These are phyloP conservation scores for Chymomyza procnemis DNA, from an alignment of 2,888 invertebrate species.

Conservation along the genomic window DNA sequence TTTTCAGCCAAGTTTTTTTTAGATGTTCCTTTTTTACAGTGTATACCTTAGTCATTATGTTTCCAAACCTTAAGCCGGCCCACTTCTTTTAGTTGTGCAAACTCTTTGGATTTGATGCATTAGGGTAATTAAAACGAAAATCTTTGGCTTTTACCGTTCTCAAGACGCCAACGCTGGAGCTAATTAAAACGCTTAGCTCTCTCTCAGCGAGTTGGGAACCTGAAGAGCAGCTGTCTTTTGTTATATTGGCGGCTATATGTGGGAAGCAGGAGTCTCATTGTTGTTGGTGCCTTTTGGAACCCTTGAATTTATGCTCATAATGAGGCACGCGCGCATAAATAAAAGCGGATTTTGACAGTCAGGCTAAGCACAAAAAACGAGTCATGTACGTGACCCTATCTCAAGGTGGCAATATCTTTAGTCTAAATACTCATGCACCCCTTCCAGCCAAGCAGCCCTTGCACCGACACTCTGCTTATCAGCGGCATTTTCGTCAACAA, in stretches of 20 bases:
- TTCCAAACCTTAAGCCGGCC: neutral
- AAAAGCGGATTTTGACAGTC: constrained; percentile 3
- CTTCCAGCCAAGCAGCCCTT: neutral
- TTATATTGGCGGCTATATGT: neutral
- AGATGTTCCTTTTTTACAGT: neutral
- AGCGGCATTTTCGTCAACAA: constrained; percentile 18
- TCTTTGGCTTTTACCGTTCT: constrained; percentile 45
- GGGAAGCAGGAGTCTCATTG: neutral
- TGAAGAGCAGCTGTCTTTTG: neutral
- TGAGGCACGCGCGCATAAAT: neutral
- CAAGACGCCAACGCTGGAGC: constrained; percentile 32
- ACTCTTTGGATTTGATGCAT: constrained; percentile 41
- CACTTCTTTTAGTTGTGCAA: neutral
- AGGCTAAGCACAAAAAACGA: constrained; percentile 1
- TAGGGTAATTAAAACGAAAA: constrained; percentile 61
- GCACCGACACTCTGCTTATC: constrained; percentile 47
- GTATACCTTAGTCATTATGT: neutral
- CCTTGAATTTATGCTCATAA: constrained; percentile 2
- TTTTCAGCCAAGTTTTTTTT: too few relatives aligned
- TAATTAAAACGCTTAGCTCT: constrained; percentile 41
- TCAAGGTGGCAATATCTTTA: constrained; percentile 1
- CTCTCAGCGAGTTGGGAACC: neutral
- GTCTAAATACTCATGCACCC: neutral
- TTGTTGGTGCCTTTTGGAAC: neutral
- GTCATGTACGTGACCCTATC: neutral